A percentile compares a stretch with the other conserved stretches of the same genome.
Evolutionary conservation across 1,140 invertebrate species (phyloP).

Genomic region (Megathymus violae): DNA sequence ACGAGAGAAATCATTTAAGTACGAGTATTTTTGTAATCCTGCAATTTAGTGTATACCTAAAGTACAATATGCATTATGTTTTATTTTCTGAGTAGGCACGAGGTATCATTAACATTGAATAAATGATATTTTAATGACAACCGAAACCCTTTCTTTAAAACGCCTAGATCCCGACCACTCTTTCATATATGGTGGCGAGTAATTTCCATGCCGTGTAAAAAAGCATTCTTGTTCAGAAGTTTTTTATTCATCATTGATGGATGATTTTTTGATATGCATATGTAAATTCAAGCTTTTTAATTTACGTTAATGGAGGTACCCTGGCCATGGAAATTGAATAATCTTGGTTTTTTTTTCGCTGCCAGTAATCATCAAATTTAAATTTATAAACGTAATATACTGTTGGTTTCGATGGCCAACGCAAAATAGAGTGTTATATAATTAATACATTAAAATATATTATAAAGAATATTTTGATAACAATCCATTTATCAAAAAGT

Average conservation of each 20-base stretch:
- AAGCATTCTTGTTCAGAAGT: background rate
- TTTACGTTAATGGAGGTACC: constrained; percentile 27
- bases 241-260: constrained; percentile 21
- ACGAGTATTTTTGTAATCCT: too few relatives aligned
- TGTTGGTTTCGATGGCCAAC: background rate
- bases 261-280: constrained; percentile 34
- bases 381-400: constrained; percentile 24
- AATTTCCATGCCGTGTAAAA: constrained; percentile 10
- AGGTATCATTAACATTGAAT: constrained; percentile 9
- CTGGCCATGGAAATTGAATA: constrained; percentile 15
- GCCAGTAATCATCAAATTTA: constrained; percentile 33
- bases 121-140: constrained; percentile 21
- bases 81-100: background rate
- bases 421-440: background rate
- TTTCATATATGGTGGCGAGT: background rate
- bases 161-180: background rate
- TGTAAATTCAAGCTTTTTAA: constrained; percentile 33
- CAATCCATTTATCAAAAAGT: too few relatives aligned
- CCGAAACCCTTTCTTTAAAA: constrained; percentile 4
- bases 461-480: too few relatives aligned
- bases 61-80: background rate
- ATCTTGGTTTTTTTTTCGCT: constrained; percentile 13
- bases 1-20: too few relatives aligned
- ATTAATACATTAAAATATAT: too few relatives aligned
- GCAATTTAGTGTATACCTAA: too few relatives aligned